phyloP scores from a whole-genome alignment of 2,888 invertebrate genomes.

The Drosophila neutralis region DNA sequence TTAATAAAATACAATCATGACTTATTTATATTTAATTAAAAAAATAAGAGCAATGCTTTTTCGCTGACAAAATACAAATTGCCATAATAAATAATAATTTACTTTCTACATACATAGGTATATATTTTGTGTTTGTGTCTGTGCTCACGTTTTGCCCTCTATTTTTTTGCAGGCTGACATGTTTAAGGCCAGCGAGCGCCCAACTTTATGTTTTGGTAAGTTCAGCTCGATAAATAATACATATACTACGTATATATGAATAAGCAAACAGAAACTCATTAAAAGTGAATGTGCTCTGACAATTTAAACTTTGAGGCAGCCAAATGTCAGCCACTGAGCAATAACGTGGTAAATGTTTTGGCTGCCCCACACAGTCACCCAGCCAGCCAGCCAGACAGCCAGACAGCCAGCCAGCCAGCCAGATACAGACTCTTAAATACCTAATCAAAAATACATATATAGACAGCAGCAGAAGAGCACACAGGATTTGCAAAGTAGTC shows the following conservation, averaged over 20 bases:
- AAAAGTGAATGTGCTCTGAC: conserved; percentile 61
- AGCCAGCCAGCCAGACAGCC: conserved; percentile 1
- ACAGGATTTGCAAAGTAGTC: conserved; percentile 2
- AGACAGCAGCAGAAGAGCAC: conserved; percentile 40
- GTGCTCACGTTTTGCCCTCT: conserved; percentile 12
- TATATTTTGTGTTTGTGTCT: not conserved
- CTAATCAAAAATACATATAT: conserved; percentile 79
- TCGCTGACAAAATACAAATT: not conserved
- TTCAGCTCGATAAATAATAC: conserved; percentile 32
- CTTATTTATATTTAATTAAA: not conserved
- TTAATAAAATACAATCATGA: not conserved
- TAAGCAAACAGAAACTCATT: conserved; percentile 62
- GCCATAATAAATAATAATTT: conserved; percentile 2
- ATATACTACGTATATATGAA: conserved; percentile 8
- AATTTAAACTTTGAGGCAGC: conserved; percentile 63
- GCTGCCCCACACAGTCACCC: conserved; percentile 11
- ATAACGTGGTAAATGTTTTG: conserved; percentile 19
- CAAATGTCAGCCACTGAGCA: conserved; percentile 29
- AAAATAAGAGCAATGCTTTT: not conserved
- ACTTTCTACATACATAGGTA: not conserved
- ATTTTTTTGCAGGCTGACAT: conserved; percentile 68
- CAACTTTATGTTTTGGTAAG: conserved; percentile 69
- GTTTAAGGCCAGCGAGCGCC: conserved; percentile 51
- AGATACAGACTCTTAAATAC: conserved; percentile 53
- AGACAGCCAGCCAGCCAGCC: conserved; percentile 3